These are phyloP conservation scores for Meiosimyza platycephala DNA, from an alignment of 2,888 invertebrate species.

Conservation along the genomic window DNA sequence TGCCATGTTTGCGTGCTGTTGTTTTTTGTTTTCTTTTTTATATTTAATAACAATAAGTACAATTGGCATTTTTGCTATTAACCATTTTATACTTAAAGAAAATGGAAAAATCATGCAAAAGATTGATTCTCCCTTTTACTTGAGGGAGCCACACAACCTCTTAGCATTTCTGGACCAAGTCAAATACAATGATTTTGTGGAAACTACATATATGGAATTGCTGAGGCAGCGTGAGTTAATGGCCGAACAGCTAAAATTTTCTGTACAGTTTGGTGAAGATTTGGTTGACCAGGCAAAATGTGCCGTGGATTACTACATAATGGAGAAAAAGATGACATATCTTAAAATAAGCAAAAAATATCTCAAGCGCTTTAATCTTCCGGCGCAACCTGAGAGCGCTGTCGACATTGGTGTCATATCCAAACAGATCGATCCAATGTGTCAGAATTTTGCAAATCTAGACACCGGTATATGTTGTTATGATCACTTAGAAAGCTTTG, in stretches of 20 bases:
- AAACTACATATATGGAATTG: constrained; percentile 59
- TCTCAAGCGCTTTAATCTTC: constrained; percentile 58
- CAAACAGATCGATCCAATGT: constrained; percentile 50
- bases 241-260: constrained; percentile 62
- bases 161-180: constrained; percentile 64
- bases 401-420: constrained; percentile 2
- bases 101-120: constrained; percentile 61
- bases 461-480: constrained; percentile 55
- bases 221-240: constrained; percentile 60
- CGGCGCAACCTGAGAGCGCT: constrained; percentile 50
- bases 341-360: constrained; percentile 47
- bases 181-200: constrained; percentile 62
- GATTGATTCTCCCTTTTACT: constrained; percentile 62
- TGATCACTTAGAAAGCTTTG: constrained; percentile 60
- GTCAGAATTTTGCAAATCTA: constrained; percentile 50
- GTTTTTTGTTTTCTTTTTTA: no score
- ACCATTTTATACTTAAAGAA: constrained; percentile 63
- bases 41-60: background rate
- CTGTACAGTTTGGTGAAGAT: constrained; percentile 62
- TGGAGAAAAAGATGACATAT: constrained; percentile 58
- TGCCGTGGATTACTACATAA: constrained; percentile 59
- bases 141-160: constrained; percentile 63
- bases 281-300: constrained; percentile 64
- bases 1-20: no score
- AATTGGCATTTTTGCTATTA: constrained; percentile 45